Evolutionary conservation across 1,140 invertebrate species (phyloP).

Genomic region (Galendromus occidentalis): DNA sequence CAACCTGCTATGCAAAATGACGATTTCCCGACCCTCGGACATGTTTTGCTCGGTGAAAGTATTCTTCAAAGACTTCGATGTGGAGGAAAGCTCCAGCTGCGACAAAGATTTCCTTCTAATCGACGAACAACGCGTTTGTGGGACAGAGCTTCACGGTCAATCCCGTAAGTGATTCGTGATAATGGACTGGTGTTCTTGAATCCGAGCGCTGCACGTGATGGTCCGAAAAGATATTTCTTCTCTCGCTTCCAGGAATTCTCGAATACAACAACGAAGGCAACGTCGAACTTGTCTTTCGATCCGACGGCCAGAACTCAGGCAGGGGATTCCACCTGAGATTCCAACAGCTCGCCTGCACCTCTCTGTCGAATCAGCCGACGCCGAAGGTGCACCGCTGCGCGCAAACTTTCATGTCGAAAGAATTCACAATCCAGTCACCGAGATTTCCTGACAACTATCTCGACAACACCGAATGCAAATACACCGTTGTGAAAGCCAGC

Average conservation of each 20-base stretch:
- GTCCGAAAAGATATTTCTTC: not conserved
- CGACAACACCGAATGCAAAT: constrained; percentile 18
- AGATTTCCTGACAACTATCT: constrained; percentile 15
- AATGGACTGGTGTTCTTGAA: not conserved
- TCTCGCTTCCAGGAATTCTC: not conserved
- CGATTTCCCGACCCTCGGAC: not conserved
- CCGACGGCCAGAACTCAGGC: constrained; percentile 18
- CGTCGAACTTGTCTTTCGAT: constrained; percentile 18
- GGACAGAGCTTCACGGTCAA: constrained; percentile 17
- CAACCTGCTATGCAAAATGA: constrained; percentile 1
- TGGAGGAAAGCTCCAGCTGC: constrained; percentile 17
- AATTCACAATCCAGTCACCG: not conserved
- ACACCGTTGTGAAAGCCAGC: constrained; percentile 17
- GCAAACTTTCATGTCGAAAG: not conserved
- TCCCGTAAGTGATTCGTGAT: constrained; percentile 17
- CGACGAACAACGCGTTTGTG: constrained; percentile 18
- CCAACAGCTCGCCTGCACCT: constrained; percentile 19
- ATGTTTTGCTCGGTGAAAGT: constrained; percentile 19
- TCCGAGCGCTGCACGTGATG: not conserved
- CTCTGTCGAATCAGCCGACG: not conserved
- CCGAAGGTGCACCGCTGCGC: not conserved
- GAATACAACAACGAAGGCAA: constrained; percentile 9
- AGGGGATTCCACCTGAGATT: constrained; percentile 20
- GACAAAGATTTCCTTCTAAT: constrained; percentile 18
- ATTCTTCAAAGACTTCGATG: constrained; percentile 19